Conservation (phyloP, 2,797 vertebrate species). For the Chaetodon trifasciatus region DNA sequence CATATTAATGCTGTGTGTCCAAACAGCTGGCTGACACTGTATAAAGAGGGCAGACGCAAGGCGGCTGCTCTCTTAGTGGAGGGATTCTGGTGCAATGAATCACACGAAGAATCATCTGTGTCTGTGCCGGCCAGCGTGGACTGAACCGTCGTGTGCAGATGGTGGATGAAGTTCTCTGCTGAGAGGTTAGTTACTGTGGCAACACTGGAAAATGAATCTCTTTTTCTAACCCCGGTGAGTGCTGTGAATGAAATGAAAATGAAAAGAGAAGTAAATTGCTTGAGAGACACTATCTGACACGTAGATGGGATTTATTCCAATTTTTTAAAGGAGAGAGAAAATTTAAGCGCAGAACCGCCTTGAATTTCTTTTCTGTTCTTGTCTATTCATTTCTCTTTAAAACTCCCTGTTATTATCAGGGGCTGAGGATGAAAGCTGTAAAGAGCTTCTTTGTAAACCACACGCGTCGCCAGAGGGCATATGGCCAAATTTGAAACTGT, state of each 20-base stretch:
- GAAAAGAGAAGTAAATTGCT: constrained; percentile 10
- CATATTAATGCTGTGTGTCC: not conserved
- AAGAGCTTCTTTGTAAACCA: constrained; percentile 22
- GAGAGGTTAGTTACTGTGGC: constrained; percentile 70
- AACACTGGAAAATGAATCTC: constrained; percentile 48
- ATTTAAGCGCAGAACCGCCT: constrained; percentile 2
- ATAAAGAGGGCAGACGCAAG: constrained; percentile 5
- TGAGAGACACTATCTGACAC: not conserved
- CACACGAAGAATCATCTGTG: constrained; percentile 58
- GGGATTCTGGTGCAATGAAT: constrained; percentile 63
- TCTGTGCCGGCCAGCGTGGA: constrained; percentile 49
- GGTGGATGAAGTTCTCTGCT: constrained; percentile 71
- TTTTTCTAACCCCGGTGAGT: constrained; percentile 2
- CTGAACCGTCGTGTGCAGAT: constrained; percentile 57
- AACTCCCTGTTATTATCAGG: constrained; percentile 1
- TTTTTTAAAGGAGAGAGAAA: not conserved
- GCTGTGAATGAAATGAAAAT: constrained; percentile 40
- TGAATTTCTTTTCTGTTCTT: not conserved
- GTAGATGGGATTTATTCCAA: constrained; percentile 32
- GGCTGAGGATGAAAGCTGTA: not conserved
- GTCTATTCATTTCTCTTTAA: not conserved
- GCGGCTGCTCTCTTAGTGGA: not conserved
- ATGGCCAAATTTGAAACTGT: constrained; percentile 11
- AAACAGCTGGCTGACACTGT: not conserved
- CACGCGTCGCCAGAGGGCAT: not conserved